Conservation (phyloP, 2,113 vertebrate genomes). For the Tychaedon coryphoeus region DNA sequence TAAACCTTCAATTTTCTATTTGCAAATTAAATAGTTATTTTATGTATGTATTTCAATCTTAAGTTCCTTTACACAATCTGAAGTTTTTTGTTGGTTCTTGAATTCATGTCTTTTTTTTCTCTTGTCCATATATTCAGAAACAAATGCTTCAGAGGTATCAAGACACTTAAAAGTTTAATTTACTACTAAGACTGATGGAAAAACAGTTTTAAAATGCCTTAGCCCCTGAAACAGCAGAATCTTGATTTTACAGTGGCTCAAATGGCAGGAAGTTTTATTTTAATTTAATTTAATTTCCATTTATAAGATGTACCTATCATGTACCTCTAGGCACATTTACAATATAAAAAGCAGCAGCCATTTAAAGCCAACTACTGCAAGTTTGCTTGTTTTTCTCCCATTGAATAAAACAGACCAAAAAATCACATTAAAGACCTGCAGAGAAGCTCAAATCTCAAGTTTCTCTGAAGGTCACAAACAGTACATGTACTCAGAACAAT, state of each 20-base stretch:
- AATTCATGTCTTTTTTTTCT: neutral
- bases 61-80: neutral
- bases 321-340: slow-evolving; percentile 52
- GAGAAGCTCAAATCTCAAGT: neutral
- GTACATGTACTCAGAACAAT: neutral
- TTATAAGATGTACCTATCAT: slow-evolving; percentile 58
- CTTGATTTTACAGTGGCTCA: slow-evolving; percentile 28
- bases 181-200: slow-evolving; percentile 22
- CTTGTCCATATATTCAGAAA: neutral
- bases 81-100: neutral
- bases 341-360: neutral
- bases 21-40: neutral
- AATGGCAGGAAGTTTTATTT: slow-evolving; percentile 59
- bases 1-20: neutral
- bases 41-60: neutral
- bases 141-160: neutral
- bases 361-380: neutral
- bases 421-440: neutral
- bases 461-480: neutral
- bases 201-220: slow-evolving; percentile 21
- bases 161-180: slow-evolving; percentile 6
- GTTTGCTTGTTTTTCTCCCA: neutral
- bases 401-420: neutral
- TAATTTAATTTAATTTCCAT: slow-evolving; percentile 67
- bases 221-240: slow-evolving; percentile 20